Percentiles rank a stretch among this genome's conserved stretches.
phyloP scores from a whole-genome alignment of 2,888 invertebrate species.

The Sicus ferrugineus region DNA sequence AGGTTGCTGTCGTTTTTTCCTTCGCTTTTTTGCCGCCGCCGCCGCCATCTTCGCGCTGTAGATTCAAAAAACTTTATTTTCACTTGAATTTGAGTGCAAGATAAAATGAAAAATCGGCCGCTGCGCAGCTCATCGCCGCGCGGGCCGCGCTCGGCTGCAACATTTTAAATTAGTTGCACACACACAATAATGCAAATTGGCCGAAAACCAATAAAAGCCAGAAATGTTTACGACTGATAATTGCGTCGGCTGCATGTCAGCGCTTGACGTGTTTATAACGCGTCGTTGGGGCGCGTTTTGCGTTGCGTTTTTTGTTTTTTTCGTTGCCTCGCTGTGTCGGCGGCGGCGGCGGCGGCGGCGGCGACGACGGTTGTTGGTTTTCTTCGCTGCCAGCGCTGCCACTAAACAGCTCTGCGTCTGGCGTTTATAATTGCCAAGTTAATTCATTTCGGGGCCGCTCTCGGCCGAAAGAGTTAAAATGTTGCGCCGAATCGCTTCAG shows the following conservation, averaged over 20 bases:
- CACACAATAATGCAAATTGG: conserved; percentile 25
- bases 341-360: background rate
- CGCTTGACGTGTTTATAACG: conserved; percentile 16
- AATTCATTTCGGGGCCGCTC: conserved; percentile 22
- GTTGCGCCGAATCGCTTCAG: conserved; percentile 11
- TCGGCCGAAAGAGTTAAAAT: conserved; percentile 30
- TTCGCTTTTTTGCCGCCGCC: background rate
- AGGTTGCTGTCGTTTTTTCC: background rate
- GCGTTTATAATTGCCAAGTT: conserved; percentile 29
- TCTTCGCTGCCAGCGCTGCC: background rate
- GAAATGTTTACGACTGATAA: conserved; percentile 32
- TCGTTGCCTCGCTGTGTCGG: background rate
- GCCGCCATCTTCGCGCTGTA: too few relatives aligned
- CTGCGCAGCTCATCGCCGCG: background rate
- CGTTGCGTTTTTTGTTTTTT: background rate
- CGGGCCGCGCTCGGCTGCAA: background rate
- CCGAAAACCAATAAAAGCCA: conserved; percentile 29
- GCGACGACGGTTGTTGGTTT: background rate
- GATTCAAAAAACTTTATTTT: too few relatives aligned
- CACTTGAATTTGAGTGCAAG: too few relatives aligned
- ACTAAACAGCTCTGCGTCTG: conserved; percentile 19
- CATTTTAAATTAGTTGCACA: conserved; percentile 15
- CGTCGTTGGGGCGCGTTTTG: conserved; percentile 3
- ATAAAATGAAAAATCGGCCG: background rate
- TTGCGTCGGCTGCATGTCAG: conserved; percentile 30